Evolutionary conservation across 23 tunicate genomes (phyloP).

Genomic region (Styela clava): DNA sequence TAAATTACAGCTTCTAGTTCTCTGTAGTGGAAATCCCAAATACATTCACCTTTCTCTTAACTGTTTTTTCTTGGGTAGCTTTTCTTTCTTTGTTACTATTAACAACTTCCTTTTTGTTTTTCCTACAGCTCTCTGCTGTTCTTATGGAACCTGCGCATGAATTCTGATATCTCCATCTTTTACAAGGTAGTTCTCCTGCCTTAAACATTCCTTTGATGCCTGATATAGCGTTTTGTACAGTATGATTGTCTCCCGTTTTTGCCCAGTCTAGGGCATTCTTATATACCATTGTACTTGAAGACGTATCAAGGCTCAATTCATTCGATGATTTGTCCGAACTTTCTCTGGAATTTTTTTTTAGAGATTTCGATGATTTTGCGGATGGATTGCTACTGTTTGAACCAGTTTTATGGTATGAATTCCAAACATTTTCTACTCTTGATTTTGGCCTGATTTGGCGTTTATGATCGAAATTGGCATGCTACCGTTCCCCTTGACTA

Average conservation of each 20-base stretch:
- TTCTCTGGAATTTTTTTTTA: no score
- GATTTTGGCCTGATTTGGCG: no score
- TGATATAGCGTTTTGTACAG: not conserved
- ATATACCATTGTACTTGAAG: not conserved
- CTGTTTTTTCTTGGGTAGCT: not conserved
- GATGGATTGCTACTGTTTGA: no score
- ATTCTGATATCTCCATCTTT: conserved; percentile 39
- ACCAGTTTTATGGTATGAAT: no score
- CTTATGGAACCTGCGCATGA: not conserved
- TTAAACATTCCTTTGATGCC: conserved; percentile 35
- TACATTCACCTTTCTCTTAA: not conserved
- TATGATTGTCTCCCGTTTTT: not conserved
- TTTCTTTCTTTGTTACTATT: not conserved
- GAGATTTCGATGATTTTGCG: no score
- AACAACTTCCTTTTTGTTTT: not conserved
- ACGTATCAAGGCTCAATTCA: no score
- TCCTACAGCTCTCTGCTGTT: not conserved
- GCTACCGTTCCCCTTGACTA: no score
- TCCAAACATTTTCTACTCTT: no score
- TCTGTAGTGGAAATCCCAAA: not conserved
- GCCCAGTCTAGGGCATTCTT: conserved; percentile 18
- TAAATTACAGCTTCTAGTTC: not conserved
- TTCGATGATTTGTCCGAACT: no score
- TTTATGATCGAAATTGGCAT: no score
- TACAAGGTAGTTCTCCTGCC: conserved; percentile 48